Conservation (phyloP, 2,888 invertebrate species). For the Leucozona laternaria region DNA sequence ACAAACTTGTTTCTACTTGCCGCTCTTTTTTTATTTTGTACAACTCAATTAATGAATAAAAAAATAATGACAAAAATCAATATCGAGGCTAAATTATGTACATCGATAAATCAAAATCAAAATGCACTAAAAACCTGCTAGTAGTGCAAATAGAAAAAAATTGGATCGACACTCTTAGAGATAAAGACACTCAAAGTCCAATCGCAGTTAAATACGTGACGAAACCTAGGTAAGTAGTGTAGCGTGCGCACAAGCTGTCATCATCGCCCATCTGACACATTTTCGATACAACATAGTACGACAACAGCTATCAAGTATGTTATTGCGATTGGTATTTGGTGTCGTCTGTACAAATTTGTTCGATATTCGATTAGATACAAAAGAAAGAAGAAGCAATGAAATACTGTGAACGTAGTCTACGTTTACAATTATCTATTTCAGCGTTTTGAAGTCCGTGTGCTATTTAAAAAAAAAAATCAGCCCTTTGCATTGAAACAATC, state of each 20-base stretch:
- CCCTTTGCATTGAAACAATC: constrained; percentile 43
- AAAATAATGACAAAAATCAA: neutral
- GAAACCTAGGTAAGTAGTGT: constrained; percentile 37
- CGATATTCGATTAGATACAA: constrained; percentile 48
- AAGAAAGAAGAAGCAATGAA: constrained; percentile 1
- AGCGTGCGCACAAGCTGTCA: constrained; percentile 37
- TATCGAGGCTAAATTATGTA: neutral
- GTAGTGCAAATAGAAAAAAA: constrained; percentile 6
- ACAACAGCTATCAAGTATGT: constrained; percentile 7
- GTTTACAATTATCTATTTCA: constrained; percentile 4
- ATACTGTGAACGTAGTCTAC: constrained; percentile 5
- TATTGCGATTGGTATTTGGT: constrained; percentile 37
- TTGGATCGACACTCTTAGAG: neutral
- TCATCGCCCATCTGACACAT: constrained; percentile 21
- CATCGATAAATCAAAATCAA: constrained; percentile 9
- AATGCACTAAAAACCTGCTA: neutral
- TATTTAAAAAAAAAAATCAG: constrained; percentile 31
- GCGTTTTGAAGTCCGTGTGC: constrained; percentile 22
- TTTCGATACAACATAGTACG: constrained; percentile 5
- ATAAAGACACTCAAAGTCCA: constrained; percentile 4
- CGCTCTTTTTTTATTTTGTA: neutral
- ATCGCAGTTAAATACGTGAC: neutral
- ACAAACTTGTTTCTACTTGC: neutral
- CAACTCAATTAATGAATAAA: neutral
- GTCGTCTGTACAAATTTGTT: constrained; percentile 43